Conservation (phyloP, 37 sponge, comb jelly and placozoan genomes). For the Agelas oroides region DNA sequence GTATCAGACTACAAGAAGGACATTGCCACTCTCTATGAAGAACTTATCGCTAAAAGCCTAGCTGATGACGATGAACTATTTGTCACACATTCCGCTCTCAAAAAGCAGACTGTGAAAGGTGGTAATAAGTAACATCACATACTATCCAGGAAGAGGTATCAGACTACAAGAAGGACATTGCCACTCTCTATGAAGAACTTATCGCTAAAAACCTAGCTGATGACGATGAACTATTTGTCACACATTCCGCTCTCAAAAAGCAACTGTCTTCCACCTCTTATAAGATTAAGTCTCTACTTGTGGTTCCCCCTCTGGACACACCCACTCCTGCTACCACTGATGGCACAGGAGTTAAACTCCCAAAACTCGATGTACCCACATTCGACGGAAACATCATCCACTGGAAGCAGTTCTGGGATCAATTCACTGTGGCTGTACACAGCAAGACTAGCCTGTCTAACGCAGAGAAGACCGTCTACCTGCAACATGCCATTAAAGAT, state of each 20-base stretch:
- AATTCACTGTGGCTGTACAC: constrained; percentile 49
- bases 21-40: no score
- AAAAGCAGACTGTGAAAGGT: no score
- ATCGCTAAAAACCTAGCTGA: background rate
- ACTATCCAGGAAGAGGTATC: constrained; percentile 30
- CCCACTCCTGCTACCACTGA: constrained; percentile 1
- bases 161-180: constrained; percentile 56
- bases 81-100: no score
- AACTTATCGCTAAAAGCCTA: no score
- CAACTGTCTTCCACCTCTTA: constrained; percentile 9
- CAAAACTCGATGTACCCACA: constrained; percentile 49
- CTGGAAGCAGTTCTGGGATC: constrained; percentile 59
- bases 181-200: constrained; percentile 33
- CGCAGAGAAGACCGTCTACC: constrained; percentile 56
- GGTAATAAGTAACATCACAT: no score
- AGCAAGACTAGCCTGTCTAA: constrained; percentile 31
- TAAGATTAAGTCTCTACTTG: constrained; percentile 32
- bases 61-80: no score
- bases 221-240: constrained; percentile 17
- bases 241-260: constrained; percentile 16
- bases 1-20: no score
- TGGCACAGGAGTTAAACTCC: constrained; percentile 46
- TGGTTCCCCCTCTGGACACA: no score
- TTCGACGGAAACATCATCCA: constrained; percentile 62
- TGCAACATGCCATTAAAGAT: constrained; percentile 45